Base-by-base conservation (phyloP, 2,797 vertebrate species). In the Diglossa cyanea region DNA sequence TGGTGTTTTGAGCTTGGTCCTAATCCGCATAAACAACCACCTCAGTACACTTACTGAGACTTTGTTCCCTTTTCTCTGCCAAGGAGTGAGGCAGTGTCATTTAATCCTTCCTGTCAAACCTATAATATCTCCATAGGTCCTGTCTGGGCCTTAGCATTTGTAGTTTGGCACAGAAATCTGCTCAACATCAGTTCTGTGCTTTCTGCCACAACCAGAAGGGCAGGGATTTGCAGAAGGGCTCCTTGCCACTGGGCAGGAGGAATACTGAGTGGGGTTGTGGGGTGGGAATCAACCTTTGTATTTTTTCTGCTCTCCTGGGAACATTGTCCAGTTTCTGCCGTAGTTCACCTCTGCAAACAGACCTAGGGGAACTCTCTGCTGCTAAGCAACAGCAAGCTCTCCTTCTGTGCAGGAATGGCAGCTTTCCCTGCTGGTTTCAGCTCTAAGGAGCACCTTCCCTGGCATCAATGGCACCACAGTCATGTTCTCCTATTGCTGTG, bases 381-480 rank as follows among this genome's bases (percentile, higher is more conserved):
- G 94, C 97, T 94, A 96, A 89, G 94, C 95, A 97, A 96, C 96
- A 86, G 65, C 68, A 88, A 65, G 47, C 47, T 88, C 67, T 87
- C 70, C 28, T 47, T 67, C 47, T 73, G 80, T 91, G 60, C 51
- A 60, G 84, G 93, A 92, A 95, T 51, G 90, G 84, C 74, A 86
- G 88, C 68, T 85, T 91, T 91, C 44, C 53, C 74, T 0, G 1
- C 65, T 40, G 79, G 47, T 51, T 80, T 85, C 72, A 17, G 54
- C 67, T 82, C 68, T 58, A 40, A 26, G 1, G 0, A 88, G 44
- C 35, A 45, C 65, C 47, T 78, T 91, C 24, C 33, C 44, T 39
- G 47, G 23, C 37, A 62, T 47, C 48, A 79, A 1, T 1, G 4
- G 39, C 35, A 51, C 28, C 47, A 9, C 35, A 44, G 35, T 30